phyloP scores from a whole-genome alignment of 1,140 invertebrate species.

The Drosophila lini region DNA sequence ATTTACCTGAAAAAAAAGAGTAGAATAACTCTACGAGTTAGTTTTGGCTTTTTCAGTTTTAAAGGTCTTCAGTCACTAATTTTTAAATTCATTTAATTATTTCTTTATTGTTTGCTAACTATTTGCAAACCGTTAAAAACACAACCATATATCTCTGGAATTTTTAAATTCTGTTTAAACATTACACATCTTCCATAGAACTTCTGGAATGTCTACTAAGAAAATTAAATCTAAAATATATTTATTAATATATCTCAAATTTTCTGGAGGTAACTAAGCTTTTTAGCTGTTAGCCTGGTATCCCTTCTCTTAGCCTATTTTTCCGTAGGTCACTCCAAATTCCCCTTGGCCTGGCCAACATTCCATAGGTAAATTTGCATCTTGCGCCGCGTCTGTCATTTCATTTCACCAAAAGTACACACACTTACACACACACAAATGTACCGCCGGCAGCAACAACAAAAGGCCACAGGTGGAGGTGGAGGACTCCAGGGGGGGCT shows the following conservation, averaged over 20 bases:
- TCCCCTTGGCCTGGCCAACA: conserved; percentile 46
- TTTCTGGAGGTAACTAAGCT: neutral
- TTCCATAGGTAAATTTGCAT: conserved; percentile 82
- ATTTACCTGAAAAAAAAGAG: too few species aligned
- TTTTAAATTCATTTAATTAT: neutral
- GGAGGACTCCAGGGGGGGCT: conserved; percentile 28
- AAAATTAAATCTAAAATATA: neutral
- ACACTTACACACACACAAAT: conserved; percentile 27
- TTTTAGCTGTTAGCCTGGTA: neutral
- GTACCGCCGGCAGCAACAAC: conserved; percentile 38
- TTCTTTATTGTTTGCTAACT: neutral
- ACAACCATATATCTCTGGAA: too few species aligned
- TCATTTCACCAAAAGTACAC: conserved; percentile 80
- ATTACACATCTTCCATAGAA: too few species aligned
- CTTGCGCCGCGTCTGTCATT: conserved; percentile 79
- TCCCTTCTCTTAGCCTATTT: neutral
- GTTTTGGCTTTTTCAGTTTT: too few species aligned
- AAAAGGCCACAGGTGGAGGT: conserved; percentile 54
- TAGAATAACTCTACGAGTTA: too few species aligned
- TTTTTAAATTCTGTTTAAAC: too few species aligned
- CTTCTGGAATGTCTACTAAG: neutral
- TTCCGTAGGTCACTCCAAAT: conserved; percentile 33
- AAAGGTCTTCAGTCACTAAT: too few species aligned
- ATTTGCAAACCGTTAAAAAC: neutral
- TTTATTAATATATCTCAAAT: neutral